These are phyloP conservation scores for Synaphobranchus kaupii DNA, from an alignment of 2,797 vertebrate species.

Conservation along the genomic window DNA sequence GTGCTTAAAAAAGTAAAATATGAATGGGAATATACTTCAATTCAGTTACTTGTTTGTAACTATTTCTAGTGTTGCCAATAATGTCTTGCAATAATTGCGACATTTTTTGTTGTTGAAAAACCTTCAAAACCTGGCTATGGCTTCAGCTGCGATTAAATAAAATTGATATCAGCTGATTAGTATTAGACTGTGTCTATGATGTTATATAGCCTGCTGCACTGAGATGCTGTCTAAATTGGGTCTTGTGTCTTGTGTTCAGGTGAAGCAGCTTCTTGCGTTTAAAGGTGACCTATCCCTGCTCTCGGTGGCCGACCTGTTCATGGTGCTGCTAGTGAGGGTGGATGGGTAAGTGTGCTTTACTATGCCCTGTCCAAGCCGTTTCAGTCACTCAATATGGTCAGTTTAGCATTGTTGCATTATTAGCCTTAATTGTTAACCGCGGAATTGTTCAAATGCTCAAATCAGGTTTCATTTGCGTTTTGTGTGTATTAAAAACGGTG, in stretches of 20 bases:
- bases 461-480: neutral
- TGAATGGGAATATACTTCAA: too few species aligned
- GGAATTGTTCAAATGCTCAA: neutral
- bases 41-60: too few species aligned
- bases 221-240: neutral
- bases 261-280: conserved; percentile 68
- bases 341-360: conserved; percentile 65
- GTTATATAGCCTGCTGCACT: neutral
- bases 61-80: too few species aligned
- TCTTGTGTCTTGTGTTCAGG: conserved; percentile 52
- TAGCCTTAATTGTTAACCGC: neutral
- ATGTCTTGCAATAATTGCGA: too few species aligned
- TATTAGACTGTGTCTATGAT: neutral
- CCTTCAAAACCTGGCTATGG: neutral
- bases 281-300: conserved; percentile 65
- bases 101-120: too few species aligned
- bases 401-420: neutral
- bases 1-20: too few species aligned
- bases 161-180: neutral
- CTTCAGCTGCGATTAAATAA: neutral
- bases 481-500: neutral
- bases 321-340: conserved; percentile 72
- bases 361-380: neutral
- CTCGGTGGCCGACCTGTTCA: conserved; percentile 79
- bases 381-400: neutral